Percentiles rank a stretch among this genome's conserved stretches.
Evolutionary conservation across 2,797 vertebrate genomes (phyloP).

Genomic region (Erpetoichthys calabaricus): DNA sequence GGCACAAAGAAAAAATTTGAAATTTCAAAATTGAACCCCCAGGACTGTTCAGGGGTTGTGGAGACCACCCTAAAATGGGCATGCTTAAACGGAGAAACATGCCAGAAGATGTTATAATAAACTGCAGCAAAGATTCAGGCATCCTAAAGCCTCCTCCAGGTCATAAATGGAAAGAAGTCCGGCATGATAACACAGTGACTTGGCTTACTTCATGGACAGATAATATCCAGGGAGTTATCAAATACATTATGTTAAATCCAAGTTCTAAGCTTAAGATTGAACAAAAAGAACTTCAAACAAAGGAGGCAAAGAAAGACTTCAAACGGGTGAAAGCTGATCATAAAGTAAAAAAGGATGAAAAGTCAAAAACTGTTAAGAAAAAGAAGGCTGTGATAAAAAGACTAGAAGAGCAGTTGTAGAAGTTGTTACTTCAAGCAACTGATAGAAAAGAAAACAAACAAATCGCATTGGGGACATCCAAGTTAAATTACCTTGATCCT

Average conservation of each 20-base stretch:
- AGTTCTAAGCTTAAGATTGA: constrained; percentile 62
- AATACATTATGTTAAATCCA: constrained; percentile 65
- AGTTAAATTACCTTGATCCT: constrained; percentile 62
- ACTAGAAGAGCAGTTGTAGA: constrained; percentile 32
- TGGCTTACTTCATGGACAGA: constrained; percentile 50
- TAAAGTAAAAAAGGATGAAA: constrained; percentile 22
- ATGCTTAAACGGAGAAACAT: constrained; percentile 56
- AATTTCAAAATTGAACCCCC: constrained; percentile 56
- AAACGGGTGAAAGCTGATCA: constrained; percentile 29
- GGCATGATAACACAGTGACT: constrained; percentile 38
- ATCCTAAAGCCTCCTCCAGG: constrained; percentile 44
- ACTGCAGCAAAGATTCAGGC: constrained; percentile 44
- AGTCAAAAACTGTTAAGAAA: constrained; percentile 33
- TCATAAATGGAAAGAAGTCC: constrained; percentile 49
- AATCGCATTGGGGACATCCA: constrained; percentile 57
- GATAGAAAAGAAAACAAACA: constrained; percentile 49
- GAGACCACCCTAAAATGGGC: constrained; percentile 65
- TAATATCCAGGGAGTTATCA: constrained; percentile 43
- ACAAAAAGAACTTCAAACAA: constrained; percentile 31
- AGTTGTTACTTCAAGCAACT: constrained; percentile 20
- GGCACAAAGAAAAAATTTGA: constrained; percentile 54
- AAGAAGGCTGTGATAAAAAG: constrained; percentile 25
- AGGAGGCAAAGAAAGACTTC: constrained; percentile 26
- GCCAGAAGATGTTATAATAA: constrained; percentile 55
- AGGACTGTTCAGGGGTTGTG: constrained; percentile 51